Evolutionary conservation across 1,140 invertebrate species (phyloP).

Genomic region (Drosophila bipectinata): DNA sequence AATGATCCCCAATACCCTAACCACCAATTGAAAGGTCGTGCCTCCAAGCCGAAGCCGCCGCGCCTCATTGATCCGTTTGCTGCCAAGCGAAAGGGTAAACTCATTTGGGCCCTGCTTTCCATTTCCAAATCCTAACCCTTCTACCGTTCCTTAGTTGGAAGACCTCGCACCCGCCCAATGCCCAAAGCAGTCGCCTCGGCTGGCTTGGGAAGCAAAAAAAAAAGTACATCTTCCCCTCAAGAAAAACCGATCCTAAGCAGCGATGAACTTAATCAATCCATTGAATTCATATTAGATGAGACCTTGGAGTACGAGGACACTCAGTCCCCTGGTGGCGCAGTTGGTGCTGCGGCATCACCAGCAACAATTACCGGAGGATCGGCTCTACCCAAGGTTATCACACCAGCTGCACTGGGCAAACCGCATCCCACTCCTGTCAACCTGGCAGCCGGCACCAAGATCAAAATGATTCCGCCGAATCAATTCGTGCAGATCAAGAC

Average conservation of each 20-base stretch:
- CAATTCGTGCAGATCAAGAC: conserved; percentile 77
- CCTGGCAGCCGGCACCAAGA: conserved; percentile 62
- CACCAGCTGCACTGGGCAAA: conserved; percentile 27
- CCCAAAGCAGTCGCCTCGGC: conserved; percentile 38
- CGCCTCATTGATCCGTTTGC: conserved; percentile 78
- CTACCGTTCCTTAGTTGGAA: conserved; percentile 74
- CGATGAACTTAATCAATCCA: conserved; percentile 77
- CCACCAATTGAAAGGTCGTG: conserved; percentile 29
- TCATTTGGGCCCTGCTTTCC: conserved; percentile 3
- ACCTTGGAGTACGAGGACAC: conserved; percentile 53
- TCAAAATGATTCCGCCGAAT: conserved; percentile 79
- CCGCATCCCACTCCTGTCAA: conserved; percentile 32
- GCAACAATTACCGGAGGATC: not conserved
- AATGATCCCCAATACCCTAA: conserved; percentile 1
- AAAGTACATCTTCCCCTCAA: conserved; percentile 26
- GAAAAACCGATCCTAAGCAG: conserved; percentile 43
- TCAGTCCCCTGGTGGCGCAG: not conserved
- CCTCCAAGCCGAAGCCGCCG: conserved; percentile 59
- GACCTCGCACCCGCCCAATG: conserved; percentile 83
- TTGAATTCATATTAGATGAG: conserved; percentile 77
- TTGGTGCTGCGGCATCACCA: not conserved
- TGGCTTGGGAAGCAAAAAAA: conserved; percentile 17
- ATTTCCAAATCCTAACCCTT: conserved; percentile 58
- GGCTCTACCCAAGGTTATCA: conserved; percentile 20
- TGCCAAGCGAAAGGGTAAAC: conserved; percentile 80